phyloP scores from a whole-genome alignment of 2,113 vertebrate genomes.

The Pyrgilauda ruficollis region DNA sequence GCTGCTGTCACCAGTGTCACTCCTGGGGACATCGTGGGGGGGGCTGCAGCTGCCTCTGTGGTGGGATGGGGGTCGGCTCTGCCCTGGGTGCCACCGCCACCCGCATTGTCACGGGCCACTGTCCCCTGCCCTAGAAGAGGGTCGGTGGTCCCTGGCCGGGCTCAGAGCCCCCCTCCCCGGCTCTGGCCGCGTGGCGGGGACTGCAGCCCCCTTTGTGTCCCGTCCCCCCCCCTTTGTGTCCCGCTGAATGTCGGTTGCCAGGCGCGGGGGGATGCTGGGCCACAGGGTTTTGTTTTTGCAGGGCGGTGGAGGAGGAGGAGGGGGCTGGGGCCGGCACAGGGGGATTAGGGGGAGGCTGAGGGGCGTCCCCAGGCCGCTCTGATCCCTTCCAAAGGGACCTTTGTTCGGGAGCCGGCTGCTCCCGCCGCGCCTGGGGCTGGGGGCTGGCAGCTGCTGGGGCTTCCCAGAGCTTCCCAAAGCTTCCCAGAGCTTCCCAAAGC shows the following conservation, averaged over 20 bases:
- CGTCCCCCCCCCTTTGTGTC: neutral
- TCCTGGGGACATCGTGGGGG: fast-evolving
- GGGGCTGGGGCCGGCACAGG: neutral
- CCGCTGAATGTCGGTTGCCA: conserved; percentile 67
- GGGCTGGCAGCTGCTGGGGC: neutral
- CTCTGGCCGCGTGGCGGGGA: neutral
- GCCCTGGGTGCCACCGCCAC: neutral
- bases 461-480: neutral
- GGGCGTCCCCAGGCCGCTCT: neutral
- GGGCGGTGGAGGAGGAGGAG: conserved; percentile 9
- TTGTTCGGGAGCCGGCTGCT: conserved; percentile 1
- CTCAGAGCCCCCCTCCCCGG: neutral
- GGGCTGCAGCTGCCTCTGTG: neutral
- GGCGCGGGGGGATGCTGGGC: conserved; percentile 58
- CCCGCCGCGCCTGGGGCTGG: neutral
- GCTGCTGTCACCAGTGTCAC: neutral
- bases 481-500: neutral
- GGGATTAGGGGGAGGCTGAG: conserved; percentile 4
- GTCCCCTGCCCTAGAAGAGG: neutral
- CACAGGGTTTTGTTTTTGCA: conserved; percentile 61
- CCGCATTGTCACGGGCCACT: neutral
- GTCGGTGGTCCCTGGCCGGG: neutral
- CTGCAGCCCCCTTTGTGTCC: conserved; percentile 9
- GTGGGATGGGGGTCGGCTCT: fast-evolving
- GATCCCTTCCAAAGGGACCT: conserved; percentile 41